Base-by-base conservation (phyloP, 2,888 invertebrate genomes). In the Plusia festucae region DNA sequence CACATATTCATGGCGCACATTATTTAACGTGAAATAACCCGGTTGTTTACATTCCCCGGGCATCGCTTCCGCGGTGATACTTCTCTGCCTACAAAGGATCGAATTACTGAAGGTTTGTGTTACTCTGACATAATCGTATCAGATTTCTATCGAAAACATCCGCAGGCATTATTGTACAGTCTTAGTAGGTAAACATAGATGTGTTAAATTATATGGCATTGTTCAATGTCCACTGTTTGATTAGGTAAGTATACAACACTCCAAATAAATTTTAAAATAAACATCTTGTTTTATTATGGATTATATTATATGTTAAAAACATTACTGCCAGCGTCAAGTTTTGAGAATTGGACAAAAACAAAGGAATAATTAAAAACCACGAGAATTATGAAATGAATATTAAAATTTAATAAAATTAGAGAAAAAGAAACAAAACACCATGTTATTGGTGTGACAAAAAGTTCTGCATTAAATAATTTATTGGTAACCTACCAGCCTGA, bases 71-170 rank as follows among this genome's bases (percentile, higher is more conserved):
- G 76, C 52, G 32, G 57, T 22, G 34, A 59, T 34, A 54, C 51
- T 53, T 49, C 49, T 46, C 59, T 53, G 20, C 52, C n/a, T 73
- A 57, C 70, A 63, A 79, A 78, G 76, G 78, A 73, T 82, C 73
- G 52, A 20, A 73, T 81, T 82, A 79, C 81, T 54, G 57, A 60
- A 60, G 76, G 68, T 57, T 73, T 30, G 22, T 70, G 34, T 73
- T 71, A 70, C 68, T 32, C 57, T 66, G 58, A 72, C 71, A 71
- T 73, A 71, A 73, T 64, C 32, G 57, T 49, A 54, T 60, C 53
- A 67, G 76, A 78, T 81, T 78, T 75, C 81, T 77, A 55, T 66
- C 69, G 70, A 68, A 67, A 76, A 75, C 72, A 67, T 71, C 60
- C 68, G 65, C 56, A 22, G 68, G 65, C 57, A 24, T 74, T 5